Evolutionary conservation across 2,113 vertebrate genomes (phyloP).

Genomic region (Gorsachius goisagi): DNA sequence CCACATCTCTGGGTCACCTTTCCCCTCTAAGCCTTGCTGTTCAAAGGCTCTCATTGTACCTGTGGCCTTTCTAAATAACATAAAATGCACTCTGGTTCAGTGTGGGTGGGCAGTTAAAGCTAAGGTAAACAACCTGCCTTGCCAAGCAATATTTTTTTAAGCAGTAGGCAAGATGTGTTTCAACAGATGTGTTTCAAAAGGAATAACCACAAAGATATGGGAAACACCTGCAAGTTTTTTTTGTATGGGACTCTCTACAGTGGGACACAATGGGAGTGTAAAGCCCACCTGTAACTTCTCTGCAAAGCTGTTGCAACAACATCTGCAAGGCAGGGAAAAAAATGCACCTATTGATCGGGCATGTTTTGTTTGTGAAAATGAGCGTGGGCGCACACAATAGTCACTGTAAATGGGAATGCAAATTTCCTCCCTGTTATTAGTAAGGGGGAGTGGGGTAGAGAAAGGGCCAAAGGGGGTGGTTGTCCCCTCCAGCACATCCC

Average conservation of each 20-base stretch:
- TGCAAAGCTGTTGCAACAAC: not conserved
- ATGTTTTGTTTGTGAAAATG: not conserved
- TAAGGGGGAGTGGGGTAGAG: not conserved
- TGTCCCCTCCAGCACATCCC: not conserved
- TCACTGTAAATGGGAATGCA: not conserved
- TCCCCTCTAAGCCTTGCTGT: not conserved
- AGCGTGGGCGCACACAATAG: rapidly evolving
- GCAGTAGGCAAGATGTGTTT: not conserved
- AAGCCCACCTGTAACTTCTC: not conserved
- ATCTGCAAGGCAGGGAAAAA: not conserved
- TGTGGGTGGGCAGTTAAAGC: slow-evolving; percentile 30
- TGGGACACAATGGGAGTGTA: not conserved
- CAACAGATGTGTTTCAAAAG: not conserved
- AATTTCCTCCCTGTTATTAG: not conserved
- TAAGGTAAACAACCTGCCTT: not conserved
- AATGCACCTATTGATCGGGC: rapidly evolving
- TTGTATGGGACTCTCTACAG: not conserved
- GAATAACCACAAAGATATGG: not conserved
- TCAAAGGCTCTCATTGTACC: not conserved
- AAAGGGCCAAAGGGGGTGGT: not conserved
- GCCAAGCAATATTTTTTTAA: not conserved
- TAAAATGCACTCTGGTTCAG: not conserved
- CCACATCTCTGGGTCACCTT: not conserved
- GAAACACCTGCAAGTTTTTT: slow-evolving; percentile 9
- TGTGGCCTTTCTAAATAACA: not conserved